Evolutionary conservation across 1,140 invertebrate species (phyloP), one percentile per base, ranked within the genome.

Genomic region (Monomorium pharaonis): DNA sequence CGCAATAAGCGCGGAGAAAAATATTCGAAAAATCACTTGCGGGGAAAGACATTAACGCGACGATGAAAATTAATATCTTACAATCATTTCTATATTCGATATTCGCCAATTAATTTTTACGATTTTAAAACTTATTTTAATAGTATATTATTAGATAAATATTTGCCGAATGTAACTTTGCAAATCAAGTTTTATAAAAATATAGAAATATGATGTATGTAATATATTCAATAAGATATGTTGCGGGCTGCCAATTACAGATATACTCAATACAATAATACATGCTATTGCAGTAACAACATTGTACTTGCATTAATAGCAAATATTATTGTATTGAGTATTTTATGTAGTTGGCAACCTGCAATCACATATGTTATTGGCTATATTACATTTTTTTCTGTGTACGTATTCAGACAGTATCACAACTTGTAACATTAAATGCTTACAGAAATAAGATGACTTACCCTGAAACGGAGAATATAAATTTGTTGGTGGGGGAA

Each of bases 401-500:
- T 67, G 18, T 51, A 51, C 0, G 14, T 72, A 0, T 74, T 1
- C 27, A 76, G n/a, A n/a, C 12, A 14, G n/a, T 81, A 27, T 72
- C 21, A 58, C 4, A 37, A 30, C 0, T 75, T 0, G 14, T 75
- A 37, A 76, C 14, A 18, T 5, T 51, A 12, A 44, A 42, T 54
- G 33, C 6, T 3, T 72, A 56, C 16, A 49, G 67, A 37, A 69
- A 60, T 49, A 27, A 69, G 67, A 30, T 33, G 33, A 93, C 92
- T 92, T 69, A 94, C 93, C 91, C 27, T 92, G 88, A 85, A 27
- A 56, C 16, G 72, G 85, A 0, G 76, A 86, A 27, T 93, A 92
- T 9, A 90, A 49, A 37, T 75, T 86, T 14, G 86, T 69, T 1
- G 94, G 93, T 21, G 92, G 93, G 42, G 95, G 93, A 21, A 95